Base-by-base conservation (phyloP, 2,888 invertebrate species). In the Agrochola lychnidis region DNA sequence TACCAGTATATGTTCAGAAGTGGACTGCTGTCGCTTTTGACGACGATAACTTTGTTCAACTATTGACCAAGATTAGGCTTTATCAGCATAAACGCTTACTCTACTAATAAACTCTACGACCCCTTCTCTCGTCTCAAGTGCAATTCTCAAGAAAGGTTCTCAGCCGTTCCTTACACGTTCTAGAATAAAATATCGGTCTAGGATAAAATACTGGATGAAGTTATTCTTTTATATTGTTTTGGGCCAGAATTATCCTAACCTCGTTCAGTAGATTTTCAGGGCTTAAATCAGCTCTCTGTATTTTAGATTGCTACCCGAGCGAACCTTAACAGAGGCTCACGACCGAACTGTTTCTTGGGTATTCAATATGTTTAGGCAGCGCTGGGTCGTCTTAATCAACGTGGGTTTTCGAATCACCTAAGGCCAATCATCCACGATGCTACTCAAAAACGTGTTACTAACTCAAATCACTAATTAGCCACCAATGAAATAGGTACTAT, bases 211-310 rank as follows among this genome's bases (percentile, higher is more conserved):
- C 56, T 69, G 12, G 40, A 80, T 83, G 25, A 80, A 83, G 77
- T 83, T 80, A 83, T 83, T 69, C 64, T 77, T 83, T 81, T 83
- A 80, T 83, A 83, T 80, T 80, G 81, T 77, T 83, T 83, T 71
- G 77, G 83, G 81, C 12, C 69, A 25, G 69, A 83, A 83, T 73
- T 71, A 73, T 73, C 71, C 64, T 72, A 80, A 77, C 66, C 62
- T 70, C 64, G 71, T 80, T 73, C 67, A 56, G 53, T 69, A 59
- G 66, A 62, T 67, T 76, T 80, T 61, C 62, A 70, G 72, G 70
- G 72, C 62, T 73, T 57, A 73, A 71, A 79, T 79, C 67, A 68
- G 42, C 42, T 73, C 40, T 66, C 62, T 66, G 69, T 70, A 72
- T 71, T 71, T 79, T 74, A 74, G 71, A 66, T 76, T 68, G 71